These are phyloP conservation scores for Gymnoscopelus braueri DNA, from an alignment of 2,797 vertebrate species.

Conservation along the genomic window DNA sequence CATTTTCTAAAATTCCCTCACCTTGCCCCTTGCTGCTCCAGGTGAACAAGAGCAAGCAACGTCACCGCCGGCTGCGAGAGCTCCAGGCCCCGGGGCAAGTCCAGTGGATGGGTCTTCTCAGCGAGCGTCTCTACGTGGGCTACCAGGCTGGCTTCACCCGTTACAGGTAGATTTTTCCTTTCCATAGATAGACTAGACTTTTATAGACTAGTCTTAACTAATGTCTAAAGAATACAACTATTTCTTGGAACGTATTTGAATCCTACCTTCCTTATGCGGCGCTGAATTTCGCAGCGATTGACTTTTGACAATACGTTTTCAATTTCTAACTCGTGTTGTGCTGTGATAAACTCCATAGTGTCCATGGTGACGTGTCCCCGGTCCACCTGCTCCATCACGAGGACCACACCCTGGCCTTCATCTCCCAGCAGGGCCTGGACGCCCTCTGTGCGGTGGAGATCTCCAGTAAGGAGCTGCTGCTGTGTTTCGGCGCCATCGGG, in stretches of 20 bases:
- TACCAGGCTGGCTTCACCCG: slow-evolving; percentile 93
- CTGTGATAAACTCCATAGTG: slow-evolving; percentile 49
- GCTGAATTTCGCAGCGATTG: too few relatives aligned
- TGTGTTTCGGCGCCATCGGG: slow-evolving; percentile 97
- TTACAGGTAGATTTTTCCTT: slow-evolving; percentile 72
- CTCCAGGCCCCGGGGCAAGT: slow-evolving; percentile 88
- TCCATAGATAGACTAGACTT: too few relatives aligned
- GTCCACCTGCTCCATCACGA: slow-evolving; percentile 91
- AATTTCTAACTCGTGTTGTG: neutral
- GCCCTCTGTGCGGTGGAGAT: slow-evolving; percentile 96
- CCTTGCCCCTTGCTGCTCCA: slow-evolving; percentile 19
- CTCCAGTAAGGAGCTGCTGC: slow-evolving; percentile 95
- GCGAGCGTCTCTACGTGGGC: slow-evolving; percentile 93
- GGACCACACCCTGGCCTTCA: slow-evolving; percentile 95
- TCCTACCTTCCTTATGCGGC: too few relatives aligned
- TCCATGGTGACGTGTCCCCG: slow-evolving; percentile 86
- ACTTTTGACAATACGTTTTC: too few relatives aligned
- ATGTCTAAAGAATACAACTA: neutral
- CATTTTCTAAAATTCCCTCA: neutral
- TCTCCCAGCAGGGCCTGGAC: slow-evolving; percentile 89
- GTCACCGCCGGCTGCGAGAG: slow-evolving; percentile 92
- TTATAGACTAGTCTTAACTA: too few relatives aligned
- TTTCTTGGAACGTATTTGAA: neutral
- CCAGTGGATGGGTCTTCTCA: slow-evolving; percentile 97
- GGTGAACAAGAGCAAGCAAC: slow-evolving; percentile 90